A percentile compares a stretch with the other conserved stretches of the same genome.
phyloP scores from a whole-genome alignment of 2,113 vertebrate species.

The Uria lomvia region DNA sequence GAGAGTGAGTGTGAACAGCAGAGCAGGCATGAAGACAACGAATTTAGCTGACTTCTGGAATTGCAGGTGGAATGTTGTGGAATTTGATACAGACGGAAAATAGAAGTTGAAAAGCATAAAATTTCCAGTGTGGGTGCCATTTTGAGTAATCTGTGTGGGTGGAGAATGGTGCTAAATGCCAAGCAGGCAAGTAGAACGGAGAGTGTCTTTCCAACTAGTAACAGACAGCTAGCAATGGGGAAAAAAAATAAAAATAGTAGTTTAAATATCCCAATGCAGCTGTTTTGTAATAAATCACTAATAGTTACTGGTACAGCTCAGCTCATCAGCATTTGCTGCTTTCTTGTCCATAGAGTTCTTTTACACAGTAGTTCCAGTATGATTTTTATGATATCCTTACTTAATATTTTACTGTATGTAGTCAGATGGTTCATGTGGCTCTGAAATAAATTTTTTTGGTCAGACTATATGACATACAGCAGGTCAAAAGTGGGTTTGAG shows the following conservation, averaged over 20 bases:
- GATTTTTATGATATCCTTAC: neutral
- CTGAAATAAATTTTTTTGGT: neutral
- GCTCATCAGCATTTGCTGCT: neutral
- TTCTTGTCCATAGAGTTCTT: neutral
- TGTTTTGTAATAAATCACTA: constrained; percentile 36
- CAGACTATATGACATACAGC: neutral
- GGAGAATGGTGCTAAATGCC: constrained; percentile 39
- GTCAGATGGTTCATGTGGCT: neutral
- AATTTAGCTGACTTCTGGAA: constrained; percentile 6
- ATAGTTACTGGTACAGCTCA: neutral
- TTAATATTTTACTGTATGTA: neutral
- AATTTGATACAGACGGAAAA: constrained; percentile 56
- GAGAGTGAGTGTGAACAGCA: neutral
- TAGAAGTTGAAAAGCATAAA: neutral
- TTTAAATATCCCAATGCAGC: neutral
- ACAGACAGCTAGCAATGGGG: neutral
- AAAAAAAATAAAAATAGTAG: neutral
- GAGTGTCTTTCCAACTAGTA: neutral
- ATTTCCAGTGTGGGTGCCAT: constrained; percentile 58
- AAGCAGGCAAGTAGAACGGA: neutral
- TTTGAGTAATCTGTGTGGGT: constrained; percentile 41
- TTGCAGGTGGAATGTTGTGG: constrained; percentile 40
- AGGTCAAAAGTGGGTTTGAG: neutral
- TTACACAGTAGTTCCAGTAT: neutral
- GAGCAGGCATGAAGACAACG: neutral